These are phyloP conservation scores for Rhyacophila brunnea DNA, from an alignment of 1,140 invertebrate genomes.

Conservation along the genomic window DNA sequence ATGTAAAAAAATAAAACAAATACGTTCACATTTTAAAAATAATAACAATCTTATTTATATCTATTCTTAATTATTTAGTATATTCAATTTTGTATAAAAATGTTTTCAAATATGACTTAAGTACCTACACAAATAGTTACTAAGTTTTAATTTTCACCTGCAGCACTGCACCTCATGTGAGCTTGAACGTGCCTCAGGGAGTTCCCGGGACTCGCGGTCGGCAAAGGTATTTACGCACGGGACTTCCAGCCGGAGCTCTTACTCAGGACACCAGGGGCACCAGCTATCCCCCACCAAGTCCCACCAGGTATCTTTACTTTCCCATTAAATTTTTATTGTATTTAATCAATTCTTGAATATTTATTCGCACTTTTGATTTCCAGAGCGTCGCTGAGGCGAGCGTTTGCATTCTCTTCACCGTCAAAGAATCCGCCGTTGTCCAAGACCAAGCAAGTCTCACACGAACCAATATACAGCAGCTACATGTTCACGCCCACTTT, in stretches of 20 bases:
- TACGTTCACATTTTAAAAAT: no score
- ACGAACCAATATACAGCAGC: neutral
- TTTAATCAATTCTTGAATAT: neutral
- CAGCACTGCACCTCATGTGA: neutral
- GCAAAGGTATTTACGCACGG: constrained; percentile 22
- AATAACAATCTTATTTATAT: no score
- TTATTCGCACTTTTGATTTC: neutral
- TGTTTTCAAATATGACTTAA: neutral
- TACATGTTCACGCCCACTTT: no score
- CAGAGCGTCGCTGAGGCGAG: constrained; percentile 21
- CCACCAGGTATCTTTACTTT: constrained; percentile 39
- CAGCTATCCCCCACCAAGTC: constrained; percentile 50
- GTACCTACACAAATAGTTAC: neutral
- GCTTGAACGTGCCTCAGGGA: constrained; percentile 20
- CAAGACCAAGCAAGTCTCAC: constrained; percentile 25
- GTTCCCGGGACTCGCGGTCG: neutral
- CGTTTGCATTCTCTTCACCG: constrained; percentile 22
- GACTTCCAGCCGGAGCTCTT: constrained; percentile 38
- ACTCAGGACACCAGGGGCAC: constrained; percentile 51
- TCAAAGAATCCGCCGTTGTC: constrained; percentile 26
- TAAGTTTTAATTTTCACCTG: neutral
- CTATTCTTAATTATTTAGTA: neutral
- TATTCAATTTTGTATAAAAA: neutral
- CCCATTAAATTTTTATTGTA: neutral
- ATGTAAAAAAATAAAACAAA: no score